phyloP scores from a whole-genome alignment of 2,888 invertebrate species.

The Chymomyza amoena region DNA sequence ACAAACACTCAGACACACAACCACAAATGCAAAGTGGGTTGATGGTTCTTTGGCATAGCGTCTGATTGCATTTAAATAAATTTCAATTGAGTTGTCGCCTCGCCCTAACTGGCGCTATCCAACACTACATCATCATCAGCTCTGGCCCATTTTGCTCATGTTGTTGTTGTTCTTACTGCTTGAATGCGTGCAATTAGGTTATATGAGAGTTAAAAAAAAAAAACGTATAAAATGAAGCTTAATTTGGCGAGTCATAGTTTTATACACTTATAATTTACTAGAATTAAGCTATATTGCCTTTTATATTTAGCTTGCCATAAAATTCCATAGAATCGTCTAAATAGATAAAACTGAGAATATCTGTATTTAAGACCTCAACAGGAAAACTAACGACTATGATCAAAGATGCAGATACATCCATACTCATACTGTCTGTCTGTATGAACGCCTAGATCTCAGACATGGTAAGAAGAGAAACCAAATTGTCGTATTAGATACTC shows the following conservation, averaged over 20 bases:
- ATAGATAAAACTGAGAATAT: no score
- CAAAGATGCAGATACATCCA: no score
- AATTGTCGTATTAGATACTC: no score
- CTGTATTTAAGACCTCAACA: no score
- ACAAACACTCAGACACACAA: not conserved
- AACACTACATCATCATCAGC: constrained; percentile 4
- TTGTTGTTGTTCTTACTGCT: not conserved
- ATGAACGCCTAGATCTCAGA: no score
- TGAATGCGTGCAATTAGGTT: constrained; percentile 29
- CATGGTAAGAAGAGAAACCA: no score
- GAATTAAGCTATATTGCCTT: no score
- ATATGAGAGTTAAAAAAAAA: constrained; percentile 7
- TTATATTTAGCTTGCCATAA: no score
- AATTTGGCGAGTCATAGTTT: not conserved
- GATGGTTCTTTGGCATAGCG: constrained; percentile 22
- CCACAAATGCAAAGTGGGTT: constrained; percentile 4
- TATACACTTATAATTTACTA: not conserved
- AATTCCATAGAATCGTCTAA: no score
- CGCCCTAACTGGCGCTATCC: constrained; percentile 36
- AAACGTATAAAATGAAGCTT: not conserved
- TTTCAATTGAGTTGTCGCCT: constrained; percentile 64
- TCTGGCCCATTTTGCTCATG: constrained; percentile 12
- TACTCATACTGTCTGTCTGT: no score
- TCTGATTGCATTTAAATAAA: constrained; percentile 66
- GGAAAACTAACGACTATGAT: no score